Evolutionary conservation across 2,113 vertebrate species (phyloP), one percentile per base, ranked within the genome.

Genomic region (Epinephelus fuscoguttatus): DNA sequence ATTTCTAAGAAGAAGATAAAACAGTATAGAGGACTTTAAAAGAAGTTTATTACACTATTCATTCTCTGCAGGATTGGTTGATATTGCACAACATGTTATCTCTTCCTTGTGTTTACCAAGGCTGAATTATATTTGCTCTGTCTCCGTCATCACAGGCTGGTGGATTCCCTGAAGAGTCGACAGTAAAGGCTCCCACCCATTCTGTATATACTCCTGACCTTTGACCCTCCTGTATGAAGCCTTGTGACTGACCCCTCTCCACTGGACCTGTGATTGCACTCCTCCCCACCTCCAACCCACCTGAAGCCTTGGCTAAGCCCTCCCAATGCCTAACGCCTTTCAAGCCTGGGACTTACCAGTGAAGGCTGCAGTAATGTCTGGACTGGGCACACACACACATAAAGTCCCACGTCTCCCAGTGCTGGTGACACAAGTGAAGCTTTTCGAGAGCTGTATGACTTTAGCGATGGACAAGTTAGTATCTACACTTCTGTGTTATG

Each of bases 131-230:
- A 15, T 84, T 74, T 83, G 45, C 25, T 86, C 15, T 45, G 8
- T 45, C 42, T 49, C 47, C 91, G 19, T 92, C 50, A 87, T 79
- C 57, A 15, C 80, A 99, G 98, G 98, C 92, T 99, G 93, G 98
- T 98, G 91, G 98, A 99, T 86, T 95, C 98, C 18, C 88, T 99
- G 86, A 99, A 99, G 95, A 99, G 96, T 94, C 96, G 98, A 81
- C 98, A 99, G 95, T 99, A 96, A 97, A 72, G 25, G 11, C 57
- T 27, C 30, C 17, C 68, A 21, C 57, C 73, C 49, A 6, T 62
- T 84, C 33, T 95, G 94, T 95, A 93, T 56, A 95, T 95, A 94
- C 73, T 86, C 70, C 86, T 81, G 86, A 88, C 87, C 88, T 77
- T 86, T 87, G 75, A 87, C 71, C 84, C 81, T 27, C 56, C 80